Evolutionary conservation across 2,888 invertebrate species (phyloP).

Genomic region (Galeopsomyia nigrocyanea): DNA sequence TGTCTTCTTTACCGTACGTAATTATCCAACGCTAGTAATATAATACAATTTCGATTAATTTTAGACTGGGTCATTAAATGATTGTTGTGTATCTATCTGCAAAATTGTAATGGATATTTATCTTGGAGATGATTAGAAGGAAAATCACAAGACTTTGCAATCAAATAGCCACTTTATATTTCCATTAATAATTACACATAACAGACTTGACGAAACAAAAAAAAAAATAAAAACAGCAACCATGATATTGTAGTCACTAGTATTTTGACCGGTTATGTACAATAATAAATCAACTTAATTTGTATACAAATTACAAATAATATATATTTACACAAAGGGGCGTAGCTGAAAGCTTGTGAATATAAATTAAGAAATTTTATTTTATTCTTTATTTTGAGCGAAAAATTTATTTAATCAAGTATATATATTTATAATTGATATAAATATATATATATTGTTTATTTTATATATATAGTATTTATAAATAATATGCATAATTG

Average conservation of each 20-base stretch:
- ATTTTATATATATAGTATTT: constrained; percentile 42
- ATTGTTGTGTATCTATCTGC: no score
- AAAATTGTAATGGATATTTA: no score
- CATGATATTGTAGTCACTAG: constrained; percentile 48
- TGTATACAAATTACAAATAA: constrained; percentile 49
- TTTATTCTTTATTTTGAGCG: constrained; percentile 30
- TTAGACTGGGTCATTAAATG: no score
- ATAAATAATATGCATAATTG: constrained; percentile 54
- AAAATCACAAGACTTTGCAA: constrained; percentile 39
- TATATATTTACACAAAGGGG: constrained; percentile 49
- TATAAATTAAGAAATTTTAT: constrained; percentile 41
- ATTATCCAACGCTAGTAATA: no score
- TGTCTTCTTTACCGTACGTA: no score
- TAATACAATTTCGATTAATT: no score
- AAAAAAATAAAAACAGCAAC: constrained; percentile 49
- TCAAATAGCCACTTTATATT: constrained; percentile 48
- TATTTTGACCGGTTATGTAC: constrained; percentile 48
- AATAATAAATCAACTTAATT: constrained; percentile 48
- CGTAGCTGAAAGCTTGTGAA: constrained; percentile 46
- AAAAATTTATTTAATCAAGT: constrained; percentile 29
- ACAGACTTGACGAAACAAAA: constrained; percentile 47
- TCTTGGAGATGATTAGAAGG: neutral
- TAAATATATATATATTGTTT: constrained; percentile 31
- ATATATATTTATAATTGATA: constrained; percentile 49
- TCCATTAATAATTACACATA: constrained; percentile 50